These are phyloP conservation scores for Rhinatrema bivittatum DNA, from an alignment of 2,797 vertebrate species.

Conservation along the genomic window DNA sequence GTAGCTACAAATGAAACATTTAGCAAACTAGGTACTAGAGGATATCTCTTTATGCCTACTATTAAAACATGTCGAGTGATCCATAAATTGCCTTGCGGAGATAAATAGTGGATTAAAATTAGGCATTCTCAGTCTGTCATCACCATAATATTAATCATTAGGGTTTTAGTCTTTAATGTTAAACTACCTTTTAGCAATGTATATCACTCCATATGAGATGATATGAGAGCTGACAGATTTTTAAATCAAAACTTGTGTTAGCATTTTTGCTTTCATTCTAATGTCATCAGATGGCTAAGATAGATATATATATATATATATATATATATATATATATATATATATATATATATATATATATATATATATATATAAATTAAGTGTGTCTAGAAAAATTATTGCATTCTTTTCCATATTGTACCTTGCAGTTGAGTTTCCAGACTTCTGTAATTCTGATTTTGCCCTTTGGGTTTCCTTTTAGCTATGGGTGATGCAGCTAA, in stretches of 20 bases:
- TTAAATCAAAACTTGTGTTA: constrained; percentile 59
- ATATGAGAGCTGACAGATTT: constrained; percentile 61
- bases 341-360: too few relatives aligned
- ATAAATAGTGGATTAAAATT: constrained; percentile 70
- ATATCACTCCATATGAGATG: constrained; percentile 58
- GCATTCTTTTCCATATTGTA: constrained; percentile 24
- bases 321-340: too few relatives aligned
- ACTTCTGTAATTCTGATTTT: too few relatives aligned
- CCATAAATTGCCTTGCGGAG: constrained; percentile 61
- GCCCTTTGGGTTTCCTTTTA: too few relatives aligned
- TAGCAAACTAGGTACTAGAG: constrained; percentile 44
- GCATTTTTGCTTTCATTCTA: constrained; percentile 38
- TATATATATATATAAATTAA: too few relatives aligned
- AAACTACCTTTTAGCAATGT: constrained; percentile 61
- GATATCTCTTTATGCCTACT: constrained; percentile 58
- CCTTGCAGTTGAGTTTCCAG: constrained; percentile 27
- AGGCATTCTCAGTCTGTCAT: constrained; percentile 62
- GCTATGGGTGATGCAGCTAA: constrained; percentile 8
- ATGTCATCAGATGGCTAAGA: constrained; percentile 50
- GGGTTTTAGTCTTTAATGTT: constrained; percentile 58
- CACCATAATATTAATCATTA: constrained; percentile 57
- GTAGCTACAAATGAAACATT: constrained; percentile 55
- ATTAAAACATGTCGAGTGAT: constrained; percentile 72
- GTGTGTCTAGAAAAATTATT: constrained; percentile 11
- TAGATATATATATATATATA: too few relatives aligned